phyloP scores from a whole-genome alignment of 2,888 invertebrate species.

The Cephus runcator region DNA sequence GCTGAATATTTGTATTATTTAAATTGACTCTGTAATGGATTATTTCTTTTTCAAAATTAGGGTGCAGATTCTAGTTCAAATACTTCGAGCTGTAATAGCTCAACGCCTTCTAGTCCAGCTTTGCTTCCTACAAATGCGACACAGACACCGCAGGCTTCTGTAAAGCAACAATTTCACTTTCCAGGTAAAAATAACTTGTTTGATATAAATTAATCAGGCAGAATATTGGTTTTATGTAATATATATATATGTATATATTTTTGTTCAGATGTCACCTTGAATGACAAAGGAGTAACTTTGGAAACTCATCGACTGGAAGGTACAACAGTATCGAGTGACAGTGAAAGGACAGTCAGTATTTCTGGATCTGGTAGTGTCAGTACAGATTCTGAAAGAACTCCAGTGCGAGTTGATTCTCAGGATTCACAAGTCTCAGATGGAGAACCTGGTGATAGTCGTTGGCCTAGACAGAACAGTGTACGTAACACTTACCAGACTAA shows the following conservation, averaged over 20 bases:
- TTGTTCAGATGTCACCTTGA: slow-evolving; percentile 51
- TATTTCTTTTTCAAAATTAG: slow-evolving; percentile 50
- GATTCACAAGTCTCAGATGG: slow-evolving; percentile 80
- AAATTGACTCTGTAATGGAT: not conserved
- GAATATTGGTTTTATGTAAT: not conserved
- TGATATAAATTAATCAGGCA: not conserved
- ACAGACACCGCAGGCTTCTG: slow-evolving; percentile 65
- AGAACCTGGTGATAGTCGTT: slow-evolving; percentile 69
- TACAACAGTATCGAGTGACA: slow-evolving; percentile 72
- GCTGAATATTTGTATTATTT: not conserved
- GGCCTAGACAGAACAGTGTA: slow-evolving; percentile 87
- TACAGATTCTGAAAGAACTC: slow-evolving; percentile 85
- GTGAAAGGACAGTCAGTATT: slow-evolving; percentile 77
- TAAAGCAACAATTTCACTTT: slow-evolving; percentile 80
- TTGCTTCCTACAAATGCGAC: slow-evolving; percentile 69
- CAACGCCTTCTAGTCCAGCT: slow-evolving; percentile 95
- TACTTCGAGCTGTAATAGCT: slow-evolving; percentile 96
- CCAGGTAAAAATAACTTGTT: slow-evolving; percentile 69
- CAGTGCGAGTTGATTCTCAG: slow-evolving; percentile 84
- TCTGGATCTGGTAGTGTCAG: slow-evolving; percentile 79
- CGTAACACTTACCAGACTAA: slow-evolving; percentile 53
- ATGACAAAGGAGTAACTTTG: slow-evolving; percentile 68
- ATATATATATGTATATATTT: not conserved
- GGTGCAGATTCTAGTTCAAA: slow-evolving; percentile 90
- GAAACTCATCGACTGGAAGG: slow-evolving; percentile 70